Evolutionary conservation across 2,113 vertebrate species (phyloP).

Genomic region (Macroglossus sobrinus): DNA sequence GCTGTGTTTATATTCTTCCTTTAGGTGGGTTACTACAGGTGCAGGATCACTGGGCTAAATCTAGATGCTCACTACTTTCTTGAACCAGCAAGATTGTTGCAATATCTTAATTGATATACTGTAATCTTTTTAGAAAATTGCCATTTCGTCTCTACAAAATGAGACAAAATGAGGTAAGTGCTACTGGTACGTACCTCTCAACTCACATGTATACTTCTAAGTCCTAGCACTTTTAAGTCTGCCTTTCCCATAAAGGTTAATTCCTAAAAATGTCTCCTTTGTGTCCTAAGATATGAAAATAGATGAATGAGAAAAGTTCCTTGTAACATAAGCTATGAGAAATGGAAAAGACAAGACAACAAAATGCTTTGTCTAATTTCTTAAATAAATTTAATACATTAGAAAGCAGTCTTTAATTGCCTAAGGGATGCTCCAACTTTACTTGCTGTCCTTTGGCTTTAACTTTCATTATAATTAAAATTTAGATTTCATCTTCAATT

Average conservation of each 20-base stretch:
- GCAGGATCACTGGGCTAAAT: neutral
- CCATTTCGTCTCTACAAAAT: neutral
- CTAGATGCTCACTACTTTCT: fast-evolving
- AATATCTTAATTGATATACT: neutral
- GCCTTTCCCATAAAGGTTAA: neutral
- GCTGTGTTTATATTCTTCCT: neutral
- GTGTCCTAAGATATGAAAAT: neutral
- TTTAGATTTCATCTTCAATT: slow-evolving; percentile 60
- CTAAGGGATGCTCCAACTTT: neutral
- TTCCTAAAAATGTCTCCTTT: neutral
- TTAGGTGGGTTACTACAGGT: neutral
- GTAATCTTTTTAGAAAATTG: neutral
- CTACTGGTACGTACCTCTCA: neutral
- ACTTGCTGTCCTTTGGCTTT: slow-evolving; percentile 39
- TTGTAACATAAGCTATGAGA: neutral
- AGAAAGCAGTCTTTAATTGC: neutral
- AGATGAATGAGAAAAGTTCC: neutral
- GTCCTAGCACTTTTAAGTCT: neutral
- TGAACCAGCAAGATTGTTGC: neutral
- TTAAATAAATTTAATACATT: slow-evolving; percentile 62
- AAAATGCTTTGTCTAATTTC: slow-evolving; percentile 45
- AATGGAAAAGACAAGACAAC: slow-evolving; percentile 39
- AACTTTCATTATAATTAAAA: slow-evolving; percentile 67
- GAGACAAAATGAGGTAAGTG: too few relatives aligned
- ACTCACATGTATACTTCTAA: neutral